Base-by-base conservation (phyloP, 2,113 vertebrate genomes). In the Dipodomys merriami region DNA sequence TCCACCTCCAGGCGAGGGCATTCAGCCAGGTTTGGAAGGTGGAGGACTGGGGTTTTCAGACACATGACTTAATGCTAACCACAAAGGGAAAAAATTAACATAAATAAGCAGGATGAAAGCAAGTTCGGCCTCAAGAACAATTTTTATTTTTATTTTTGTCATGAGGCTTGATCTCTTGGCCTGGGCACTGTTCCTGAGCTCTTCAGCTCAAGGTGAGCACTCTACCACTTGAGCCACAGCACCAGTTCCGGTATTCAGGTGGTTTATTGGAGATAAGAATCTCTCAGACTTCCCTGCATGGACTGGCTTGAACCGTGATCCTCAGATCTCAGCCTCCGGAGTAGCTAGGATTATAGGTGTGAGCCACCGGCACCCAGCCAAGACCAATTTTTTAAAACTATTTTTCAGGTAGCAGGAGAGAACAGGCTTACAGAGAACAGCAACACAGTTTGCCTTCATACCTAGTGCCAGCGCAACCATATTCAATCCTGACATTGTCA, bases 1-100 rank as follows among this genome's bases (percentile, higher is more conserved):
- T 92, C 68, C 49, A 13, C 72, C 77, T 76, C 76, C 96, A 94
- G 89, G 69, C 9, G 10, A 95, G 35, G 77, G 88, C n/a, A 87
- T 74, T 91, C 84, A 85, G 73, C 77, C 57, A 74, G 68, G 53
- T 84, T 44, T 95, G 53, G 68, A 91, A 88, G 57, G 62, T 46
- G 39, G n/a, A 82, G 71, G 49, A 18, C 57, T 73, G 20, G 49
- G 25, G 22, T 78, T 88, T 91, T 84, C 80, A 87, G 72, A 86
- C 49, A 10, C 29, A 77, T 89, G 83, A 72, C 57, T 88, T 77
- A 87, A 77, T 44, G 71, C 25, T 81, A 90, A 90, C 29, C 33
- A 81, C 44, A 88, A 93, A 86, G 35, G 67, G 53, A 65, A 90
- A 77, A 71, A 85, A 23, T 16, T 13, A 57, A 60, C 77, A 85